These are phyloP conservation scores for Hirtodrosophila cameraria DNA, from an alignment of 2,888 invertebrate species.

Conservation along the genomic window DNA sequence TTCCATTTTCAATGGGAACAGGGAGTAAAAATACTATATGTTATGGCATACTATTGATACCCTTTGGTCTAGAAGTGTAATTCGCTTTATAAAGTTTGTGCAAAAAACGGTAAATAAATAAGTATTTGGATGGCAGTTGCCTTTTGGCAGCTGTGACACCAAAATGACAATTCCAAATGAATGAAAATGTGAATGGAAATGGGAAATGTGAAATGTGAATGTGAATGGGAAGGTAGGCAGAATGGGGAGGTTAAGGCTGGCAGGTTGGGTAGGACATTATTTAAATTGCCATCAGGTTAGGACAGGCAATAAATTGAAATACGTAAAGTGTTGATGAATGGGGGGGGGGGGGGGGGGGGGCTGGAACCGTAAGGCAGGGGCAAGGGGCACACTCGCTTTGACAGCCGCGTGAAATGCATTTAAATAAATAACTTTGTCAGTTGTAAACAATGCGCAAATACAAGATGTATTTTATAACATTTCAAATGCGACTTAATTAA, in stretches of 20 bases:
- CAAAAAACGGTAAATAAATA: slow-evolving; percentile 38
- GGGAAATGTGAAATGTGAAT: not conserved
- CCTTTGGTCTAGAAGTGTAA: slow-evolving; percentile 1
- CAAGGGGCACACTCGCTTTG: slow-evolving; percentile 1
- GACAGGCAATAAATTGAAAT: slow-evolving; percentile 67
- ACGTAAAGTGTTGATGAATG: slow-evolving; percentile 36
- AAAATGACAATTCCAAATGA: slow-evolving; percentile 42
- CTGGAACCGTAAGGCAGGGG: not conserved
- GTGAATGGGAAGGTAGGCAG: not conserved
- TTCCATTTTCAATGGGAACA: too few species aligned
- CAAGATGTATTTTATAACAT: slow-evolving; percentile 33
- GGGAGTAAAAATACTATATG: too few species aligned
- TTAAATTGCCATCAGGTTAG: slow-evolving; percentile 69
- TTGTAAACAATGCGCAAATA: slow-evolving; percentile 38
- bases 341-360: slow-evolving; percentile 1
- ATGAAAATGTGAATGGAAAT: not conserved
- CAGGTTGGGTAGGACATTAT: slow-evolving; percentile 54
- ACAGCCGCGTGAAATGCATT: slow-evolving; percentile 49
- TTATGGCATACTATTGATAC: not conserved
- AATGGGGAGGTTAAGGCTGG: not conserved
- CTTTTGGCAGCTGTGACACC: slow-evolving; percentile 34
- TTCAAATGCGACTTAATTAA: slow-evolving; percentile 65
- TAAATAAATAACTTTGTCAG: slow-evolving; percentile 53
- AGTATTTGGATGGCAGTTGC: slow-evolving; percentile 18
- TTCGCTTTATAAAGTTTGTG: slow-evolving; percentile 16